Conservation (phyloP, 2,888 invertebrate genomes). For the Pocota personata region DNA sequence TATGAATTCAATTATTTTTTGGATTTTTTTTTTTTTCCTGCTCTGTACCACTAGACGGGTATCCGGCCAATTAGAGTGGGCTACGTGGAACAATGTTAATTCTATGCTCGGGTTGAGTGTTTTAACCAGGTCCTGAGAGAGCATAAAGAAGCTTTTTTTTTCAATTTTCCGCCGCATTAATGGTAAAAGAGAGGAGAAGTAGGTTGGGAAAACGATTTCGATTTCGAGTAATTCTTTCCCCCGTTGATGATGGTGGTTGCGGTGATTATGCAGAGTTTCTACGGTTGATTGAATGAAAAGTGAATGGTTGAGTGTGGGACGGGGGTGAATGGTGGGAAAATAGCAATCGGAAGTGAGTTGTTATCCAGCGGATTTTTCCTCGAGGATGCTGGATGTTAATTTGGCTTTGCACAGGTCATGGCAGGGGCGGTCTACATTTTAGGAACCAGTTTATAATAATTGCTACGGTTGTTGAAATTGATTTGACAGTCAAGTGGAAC, state of each 20-base stretch:
- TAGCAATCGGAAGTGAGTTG: constrained; percentile 66
- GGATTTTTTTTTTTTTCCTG: constrained; percentile 13
- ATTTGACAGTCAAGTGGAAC: constrained; percentile 58
- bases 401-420: constrained; percentile 14
- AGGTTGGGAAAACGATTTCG: constrained; percentile 58
- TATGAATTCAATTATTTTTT: constrained; percentile 72
- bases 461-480: constrained; percentile 36
- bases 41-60: background rate
- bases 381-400: constrained; percentile 40
- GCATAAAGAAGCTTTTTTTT: constrained; percentile 21
- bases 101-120: constrained; percentile 32
- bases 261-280: constrained; percentile 64
- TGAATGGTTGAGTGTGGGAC: background rate
- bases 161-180: constrained; percentile 70
- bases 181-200: constrained; percentile 28
- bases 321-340: background rate
- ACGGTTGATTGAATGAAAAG: constrained; percentile 54
- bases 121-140: constrained; percentile 56
- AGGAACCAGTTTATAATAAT: constrained; percentile 62
- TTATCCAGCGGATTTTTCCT: constrained; percentile 36
- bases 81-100: constrained; percentile 69
- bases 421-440: constrained; percentile 15
- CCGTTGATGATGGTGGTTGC: constrained; percentile 51
- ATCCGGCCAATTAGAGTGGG: constrained; percentile 52
- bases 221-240: constrained; percentile 24